Evolutionary conservation across 2,113 vertebrate species (phyloP).

Genomic region (Mastomys natalensis): DNA sequence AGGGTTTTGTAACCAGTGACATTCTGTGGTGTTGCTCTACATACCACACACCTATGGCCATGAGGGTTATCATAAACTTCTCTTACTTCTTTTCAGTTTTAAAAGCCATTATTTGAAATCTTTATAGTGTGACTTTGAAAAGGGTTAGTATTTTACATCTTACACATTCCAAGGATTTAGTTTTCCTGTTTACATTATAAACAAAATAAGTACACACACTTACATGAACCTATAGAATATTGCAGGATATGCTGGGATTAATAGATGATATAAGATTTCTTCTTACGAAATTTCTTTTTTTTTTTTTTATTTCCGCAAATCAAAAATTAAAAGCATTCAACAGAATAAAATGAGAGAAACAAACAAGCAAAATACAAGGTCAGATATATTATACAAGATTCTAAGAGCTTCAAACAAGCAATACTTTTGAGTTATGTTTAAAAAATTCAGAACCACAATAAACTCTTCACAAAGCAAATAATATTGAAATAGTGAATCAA

Average conservation of each 20-base stretch:
- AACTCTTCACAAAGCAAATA: too few relatives aligned
- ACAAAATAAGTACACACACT: neutral
- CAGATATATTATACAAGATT: too few relatives aligned
- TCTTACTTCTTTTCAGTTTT: neutral
- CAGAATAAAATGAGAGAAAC: too few relatives aligned
- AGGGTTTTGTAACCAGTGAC: neutral
- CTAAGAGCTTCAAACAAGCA: too few relatives aligned
- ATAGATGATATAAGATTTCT: neutral
- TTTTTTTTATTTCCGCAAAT: too few relatives aligned
- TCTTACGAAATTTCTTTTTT: too few relatives aligned
- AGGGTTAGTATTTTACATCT: constrained; percentile 34
- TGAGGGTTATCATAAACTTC: neutral
- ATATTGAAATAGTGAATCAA: too few relatives aligned
- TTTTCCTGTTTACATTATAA: neutral
- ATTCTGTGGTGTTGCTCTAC: neutral
- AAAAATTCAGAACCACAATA: too few relatives aligned
- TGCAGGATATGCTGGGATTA: neutral
- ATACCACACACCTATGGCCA: fast-evolving
- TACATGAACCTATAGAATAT: neutral
- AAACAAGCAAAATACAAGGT: too few relatives aligned
- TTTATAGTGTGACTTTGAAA: neutral
- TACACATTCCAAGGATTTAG: constrained; percentile 10
- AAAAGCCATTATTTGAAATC: neutral
- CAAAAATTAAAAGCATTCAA: too few relatives aligned
- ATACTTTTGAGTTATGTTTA: too few relatives aligned